Conservation (phyloP, 1,140 invertebrate species). For the Pygmarrhopalites habei region DNA sequence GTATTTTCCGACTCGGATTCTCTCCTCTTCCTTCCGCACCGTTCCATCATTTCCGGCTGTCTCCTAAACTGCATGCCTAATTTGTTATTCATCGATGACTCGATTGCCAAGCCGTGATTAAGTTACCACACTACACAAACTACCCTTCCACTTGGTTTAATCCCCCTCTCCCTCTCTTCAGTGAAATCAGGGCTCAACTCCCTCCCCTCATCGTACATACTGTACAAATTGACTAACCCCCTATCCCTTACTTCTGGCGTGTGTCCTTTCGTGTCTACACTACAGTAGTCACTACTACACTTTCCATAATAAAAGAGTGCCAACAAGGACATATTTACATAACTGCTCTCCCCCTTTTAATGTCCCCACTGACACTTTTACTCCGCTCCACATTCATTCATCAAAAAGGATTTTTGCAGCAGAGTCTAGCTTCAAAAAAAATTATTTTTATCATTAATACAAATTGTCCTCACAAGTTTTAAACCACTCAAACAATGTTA, state of each 20-base stretch:
- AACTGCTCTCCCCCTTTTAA: slow-evolving; percentile 7
- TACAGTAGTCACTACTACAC: not conserved
- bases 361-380: slow-evolving; percentile 1
- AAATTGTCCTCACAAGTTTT: not conserved
- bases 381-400: not conserved
- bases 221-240: no score
- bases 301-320: slow-evolving; percentile 4
- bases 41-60: slow-evolving; percentile 29
- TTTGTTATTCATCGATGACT: slow-evolving; percentile 32
- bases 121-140: slow-evolving; percentile 20
- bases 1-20: slow-evolving; percentile 11
- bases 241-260: not conserved
- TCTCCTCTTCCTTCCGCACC: no score
- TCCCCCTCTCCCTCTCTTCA: not conserved
- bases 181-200: no score
- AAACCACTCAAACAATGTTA: no score
- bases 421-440: slow-evolving; percentile 3
- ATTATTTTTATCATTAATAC: slow-evolving; percentile 4
- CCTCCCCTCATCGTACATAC: no score
- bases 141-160: slow-evolving; percentile 14
- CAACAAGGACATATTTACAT: slow-evolving; percentile 9
- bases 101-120: slow-evolving; percentile 13
- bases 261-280: not conserved
- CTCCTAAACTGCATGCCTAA: slow-evolving; percentile 20
- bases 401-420: not conserved